Evolutionary conservation across 2,888 invertebrate species (phyloP).

Genomic region (Carabus problematicus): DNA sequence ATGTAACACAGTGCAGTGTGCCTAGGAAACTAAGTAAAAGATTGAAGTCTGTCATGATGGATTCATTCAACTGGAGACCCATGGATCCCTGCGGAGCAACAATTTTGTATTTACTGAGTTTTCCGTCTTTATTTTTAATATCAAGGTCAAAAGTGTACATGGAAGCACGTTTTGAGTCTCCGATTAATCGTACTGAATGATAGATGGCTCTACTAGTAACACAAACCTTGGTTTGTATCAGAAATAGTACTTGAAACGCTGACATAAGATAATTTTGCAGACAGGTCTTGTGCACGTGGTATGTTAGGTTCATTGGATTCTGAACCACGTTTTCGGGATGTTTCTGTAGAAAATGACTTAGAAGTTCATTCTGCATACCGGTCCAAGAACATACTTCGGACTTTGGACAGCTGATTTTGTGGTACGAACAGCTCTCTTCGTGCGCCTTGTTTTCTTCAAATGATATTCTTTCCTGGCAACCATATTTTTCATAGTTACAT

Average conservation of each 20-base stretch:
- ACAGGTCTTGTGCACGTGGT: background rate
- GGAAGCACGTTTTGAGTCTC: background rate
- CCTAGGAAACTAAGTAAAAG: too few species aligned
- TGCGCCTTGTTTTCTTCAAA: background rate
- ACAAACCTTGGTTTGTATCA: background rate
- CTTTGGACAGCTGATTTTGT: background rate
- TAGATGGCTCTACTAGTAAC: background rate
- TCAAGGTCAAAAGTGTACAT: background rate
- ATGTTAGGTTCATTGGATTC: background rate
- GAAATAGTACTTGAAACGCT: background rate
- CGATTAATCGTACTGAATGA: background rate
- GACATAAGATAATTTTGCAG: background rate
- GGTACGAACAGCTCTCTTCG: background rate
- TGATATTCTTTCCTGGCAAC: background rate
- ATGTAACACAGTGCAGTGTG: too few species aligned
- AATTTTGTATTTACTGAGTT: background rate
- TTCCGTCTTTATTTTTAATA: background rate
- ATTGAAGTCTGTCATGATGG: too few species aligned
- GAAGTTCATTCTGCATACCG: background rate
- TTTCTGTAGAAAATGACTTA: background rate
- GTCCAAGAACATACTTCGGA: background rate
- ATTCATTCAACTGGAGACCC: too few species aligned
- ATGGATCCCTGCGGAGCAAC: too few species aligned
- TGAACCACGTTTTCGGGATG: background rate
- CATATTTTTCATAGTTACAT: constrained; percentile 14